Evolutionary conservation across 2,888 invertebrate species (phyloP), one percentile per base, ranked within the genome.

Genomic region (Mechanitis messenoides): DNA sequence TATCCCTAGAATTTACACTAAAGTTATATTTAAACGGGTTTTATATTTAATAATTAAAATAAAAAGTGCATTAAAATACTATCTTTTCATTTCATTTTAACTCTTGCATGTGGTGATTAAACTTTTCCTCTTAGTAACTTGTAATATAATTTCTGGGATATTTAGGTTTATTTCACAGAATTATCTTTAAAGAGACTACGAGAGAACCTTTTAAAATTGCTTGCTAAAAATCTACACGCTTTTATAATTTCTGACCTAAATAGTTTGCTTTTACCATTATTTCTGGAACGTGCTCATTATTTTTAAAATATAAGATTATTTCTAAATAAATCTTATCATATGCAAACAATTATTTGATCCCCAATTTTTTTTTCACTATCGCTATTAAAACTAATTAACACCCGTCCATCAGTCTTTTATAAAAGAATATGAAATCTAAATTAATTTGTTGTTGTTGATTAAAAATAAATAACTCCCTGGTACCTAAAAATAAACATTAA

Each of bases 41-140:
- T 31, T 5, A 31, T 6, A 11, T 31, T 31, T 31, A 28, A 50
- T 50, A 50, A 50, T 50, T 50, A 50, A 50, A 31, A 7, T 28
- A 31, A 50, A 20, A 50, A 50, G 31, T 31, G 31, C 31, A 50
- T 50, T 50, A 31, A 50, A 50, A 50, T 31, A 11, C 28, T 50
- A 50, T 50, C 28, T 50, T 50, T 50, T 50, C 31, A 50, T 50
- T 50, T 28, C 50, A 31, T 50, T 50, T 50, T 31, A 31, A 50
- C 31, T 31, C 50, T 31, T 2, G 50, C 31, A 50, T 50, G 50
- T 50, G 50, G 50, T 50, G 28, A 50, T 50, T 50, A 50, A 50
- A 50, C 31, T 50, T 50, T 50, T 50, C 50, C 50, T 50, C 50
- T 50, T 50, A 50, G 31, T 50, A 50, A 50, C 28, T 50, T 31